Conservation (phyloP, 1,140 invertebrate species). For the Drosophila pallidifrons region DNA sequence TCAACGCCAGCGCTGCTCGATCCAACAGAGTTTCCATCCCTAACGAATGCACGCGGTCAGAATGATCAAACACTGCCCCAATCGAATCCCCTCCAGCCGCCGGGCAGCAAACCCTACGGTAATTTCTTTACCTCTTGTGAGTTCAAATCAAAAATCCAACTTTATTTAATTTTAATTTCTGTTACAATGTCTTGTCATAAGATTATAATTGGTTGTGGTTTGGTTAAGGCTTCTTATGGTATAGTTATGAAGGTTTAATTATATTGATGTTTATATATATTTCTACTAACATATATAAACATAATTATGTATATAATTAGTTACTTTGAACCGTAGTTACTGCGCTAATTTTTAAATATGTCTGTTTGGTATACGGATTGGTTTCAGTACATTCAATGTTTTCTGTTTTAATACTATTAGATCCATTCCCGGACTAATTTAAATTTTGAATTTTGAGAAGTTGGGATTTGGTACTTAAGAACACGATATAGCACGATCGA, state of each 20-base stretch:
- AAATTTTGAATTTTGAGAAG: too few relatives aligned
- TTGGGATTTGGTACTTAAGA: too few relatives aligned
- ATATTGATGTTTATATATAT: too few relatives aligned
- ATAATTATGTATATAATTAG: too few relatives aligned
- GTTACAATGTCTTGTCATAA: slow-evolving; percentile 47
- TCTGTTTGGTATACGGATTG: too few relatives aligned
- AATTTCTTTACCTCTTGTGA: slow-evolving; percentile 85
- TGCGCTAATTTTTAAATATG: too few relatives aligned
- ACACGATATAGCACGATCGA: too few relatives aligned
- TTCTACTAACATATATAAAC: too few relatives aligned
- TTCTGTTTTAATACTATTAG: too few relatives aligned
- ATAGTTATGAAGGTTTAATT: neutral
- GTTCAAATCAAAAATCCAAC: slow-evolving; percentile 82
- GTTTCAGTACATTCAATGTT: too few relatives aligned
- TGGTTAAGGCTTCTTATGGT: neutral
- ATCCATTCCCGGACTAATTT: too few relatives aligned
- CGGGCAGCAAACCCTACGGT: slow-evolving; percentile 95
- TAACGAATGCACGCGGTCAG: slow-evolving; percentile 92
- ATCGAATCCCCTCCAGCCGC: slow-evolving; percentile 91
- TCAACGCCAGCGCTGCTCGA: slow-evolving; percentile 93
- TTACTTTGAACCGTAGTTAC: too few relatives aligned
- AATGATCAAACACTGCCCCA: slow-evolving; percentile 91
- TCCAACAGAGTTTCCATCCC: slow-evolving; percentile 95
- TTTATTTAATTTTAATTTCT: slow-evolving; percentile 71
- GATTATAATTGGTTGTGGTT: slow-evolving; percentile 40